phyloP scores from a whole-genome alignment of 2,888 invertebrate species.

The Orgyia antiqua region DNA sequence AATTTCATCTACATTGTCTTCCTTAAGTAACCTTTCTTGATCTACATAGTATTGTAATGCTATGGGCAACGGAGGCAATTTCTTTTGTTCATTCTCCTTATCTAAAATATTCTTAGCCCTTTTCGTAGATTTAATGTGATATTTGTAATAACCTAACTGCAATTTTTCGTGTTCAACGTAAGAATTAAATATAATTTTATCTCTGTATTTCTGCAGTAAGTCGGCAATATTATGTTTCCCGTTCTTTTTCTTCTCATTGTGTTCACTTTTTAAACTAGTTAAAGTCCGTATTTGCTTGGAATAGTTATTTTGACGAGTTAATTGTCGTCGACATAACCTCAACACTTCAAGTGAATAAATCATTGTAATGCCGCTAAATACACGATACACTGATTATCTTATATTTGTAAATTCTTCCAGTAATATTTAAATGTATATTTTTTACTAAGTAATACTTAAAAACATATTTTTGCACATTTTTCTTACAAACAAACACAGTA shows the following conservation, averaged over 20 bases:
- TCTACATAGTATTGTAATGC: conserved; percentile 70
- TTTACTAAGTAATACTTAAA: not conserved
- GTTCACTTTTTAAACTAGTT: conserved; percentile 20
- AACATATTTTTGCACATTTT: no score
- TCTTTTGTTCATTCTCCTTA: conserved; percentile 34
- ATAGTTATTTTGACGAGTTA: conserved; percentile 35
- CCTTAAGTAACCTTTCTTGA: conserved; percentile 41
- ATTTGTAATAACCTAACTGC: conserved; percentile 50
- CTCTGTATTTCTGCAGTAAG: conserved; percentile 45
- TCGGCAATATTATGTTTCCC: conserved; percentile 37
- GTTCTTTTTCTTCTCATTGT: conserved; percentile 18
- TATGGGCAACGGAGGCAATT: conserved; percentile 67
- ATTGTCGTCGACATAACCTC: conserved; percentile 59
- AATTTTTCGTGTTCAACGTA: conserved; percentile 61
- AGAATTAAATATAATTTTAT: conserved; percentile 63
- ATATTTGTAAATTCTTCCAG: not conserved
- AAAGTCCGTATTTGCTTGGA: conserved; percentile 33
- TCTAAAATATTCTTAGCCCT: conserved; percentile 35
- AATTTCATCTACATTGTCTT: conserved; percentile 22
- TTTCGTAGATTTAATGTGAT: conserved; percentile 46
- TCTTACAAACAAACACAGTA: no score
- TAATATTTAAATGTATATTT: not conserved
- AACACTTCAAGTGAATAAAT: conserved; percentile 47
- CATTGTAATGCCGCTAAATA: conserved; percentile 30
- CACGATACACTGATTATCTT: not conserved